Base-by-base conservation (phyloP, 2,888 invertebrate genomes). In the Andrena bicolor region DNA sequence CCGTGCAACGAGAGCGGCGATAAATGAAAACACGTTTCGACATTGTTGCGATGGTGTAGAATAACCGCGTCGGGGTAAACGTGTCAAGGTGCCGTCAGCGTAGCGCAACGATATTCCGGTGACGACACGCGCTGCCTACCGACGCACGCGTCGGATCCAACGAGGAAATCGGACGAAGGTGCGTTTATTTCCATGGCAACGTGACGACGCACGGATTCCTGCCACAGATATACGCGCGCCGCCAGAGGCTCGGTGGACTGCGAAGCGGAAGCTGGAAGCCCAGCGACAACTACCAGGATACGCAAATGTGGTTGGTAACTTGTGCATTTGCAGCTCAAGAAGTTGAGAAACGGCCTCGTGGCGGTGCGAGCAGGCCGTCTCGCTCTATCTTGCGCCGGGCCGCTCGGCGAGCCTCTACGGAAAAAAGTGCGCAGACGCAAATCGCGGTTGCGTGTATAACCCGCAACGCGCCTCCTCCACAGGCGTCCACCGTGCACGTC, bases 11-110 rank as follows among this genome's bases (percentile, higher is more conserved):
- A 68, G 68, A 79, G 69, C 32, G 58, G 51, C 76, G 78, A 77
- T 81, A 80, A 41, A 78, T 84, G 75, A 81, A 23, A 23, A 58
- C 61, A 41, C 70, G 77, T 78, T 82, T 63, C 72, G 66, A 81
- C 71, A 65, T 73, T 61, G 70, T 58, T 68, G 75, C 77, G 32
- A 77, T 53, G 56, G 83, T 75, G 69, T 84, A 79, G 75, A 76
- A 76, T 70, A 80, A 80, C 80, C 80, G 76, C 77, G 76, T 76
- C 79, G 87, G 90, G 87, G 89, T 88, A 90, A 90, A 91, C 90
- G 91, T 90, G 91, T 91, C 91, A 90, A 90, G 90, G 91, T 89
- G 84, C 85, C 84, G 84, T 82, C 85, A 66, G 83, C 86, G 79
- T 87, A 86, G 86, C 80, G 74, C 66, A 80, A 86, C 86, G 77